Percentiles rank a stretch among this genome's conserved stretches.
These are phyloP conservation scores for Agrilus biguttatus DNA, from an alignment of 2,888 invertebrate genomes.

Conservation along the genomic window DNA sequence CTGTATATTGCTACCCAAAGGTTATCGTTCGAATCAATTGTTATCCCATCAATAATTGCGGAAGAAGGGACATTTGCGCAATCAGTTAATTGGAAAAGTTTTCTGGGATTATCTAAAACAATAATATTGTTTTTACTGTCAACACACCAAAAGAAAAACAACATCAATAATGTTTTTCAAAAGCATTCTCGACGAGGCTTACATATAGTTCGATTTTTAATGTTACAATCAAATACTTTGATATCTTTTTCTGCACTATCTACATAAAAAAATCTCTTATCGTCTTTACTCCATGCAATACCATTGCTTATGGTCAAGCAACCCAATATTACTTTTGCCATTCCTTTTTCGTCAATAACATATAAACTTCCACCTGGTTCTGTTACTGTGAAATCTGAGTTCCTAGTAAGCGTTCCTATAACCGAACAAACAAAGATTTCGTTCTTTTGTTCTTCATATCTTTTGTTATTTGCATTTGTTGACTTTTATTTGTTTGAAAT, in stretches of 20 bases:
- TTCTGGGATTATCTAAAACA: conserved; percentile 24
- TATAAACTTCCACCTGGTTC: conserved; percentile 13
- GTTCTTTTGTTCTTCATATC: no score
- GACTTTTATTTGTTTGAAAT: no score
- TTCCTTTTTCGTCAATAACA: not conserved
- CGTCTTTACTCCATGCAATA: conserved; percentile 53
- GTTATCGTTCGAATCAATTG: conserved; percentile 56
- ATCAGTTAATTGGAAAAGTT: conserved; percentile 41
- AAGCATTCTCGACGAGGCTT: not conserved
- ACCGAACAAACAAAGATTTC: not conserved
- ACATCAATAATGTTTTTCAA: no score
- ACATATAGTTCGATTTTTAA: conserved; percentile 34
- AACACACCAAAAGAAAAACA: no score
- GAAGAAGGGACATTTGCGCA: conserved; percentile 31
- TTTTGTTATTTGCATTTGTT: no score
- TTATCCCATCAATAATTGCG: conserved; percentile 58
- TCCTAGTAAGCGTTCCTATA: conserved; percentile 14
- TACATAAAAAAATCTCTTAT: conserved; percentile 56
- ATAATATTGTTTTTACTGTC: not conserved
- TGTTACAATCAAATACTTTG: conserved; percentile 51
- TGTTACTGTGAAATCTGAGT: conserved; percentile 11
- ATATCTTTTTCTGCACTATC: conserved; percentile 51
- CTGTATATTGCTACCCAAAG: conserved; percentile 55
- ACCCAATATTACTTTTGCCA: no score
- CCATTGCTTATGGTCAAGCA: conserved; percentile 56